A percentile compares a stretch with the other conserved stretches of the same genome.
Evolutionary conservation across 2,888 invertebrate species (phyloP).

Genomic region (Lycophotia porphyrea): DNA sequence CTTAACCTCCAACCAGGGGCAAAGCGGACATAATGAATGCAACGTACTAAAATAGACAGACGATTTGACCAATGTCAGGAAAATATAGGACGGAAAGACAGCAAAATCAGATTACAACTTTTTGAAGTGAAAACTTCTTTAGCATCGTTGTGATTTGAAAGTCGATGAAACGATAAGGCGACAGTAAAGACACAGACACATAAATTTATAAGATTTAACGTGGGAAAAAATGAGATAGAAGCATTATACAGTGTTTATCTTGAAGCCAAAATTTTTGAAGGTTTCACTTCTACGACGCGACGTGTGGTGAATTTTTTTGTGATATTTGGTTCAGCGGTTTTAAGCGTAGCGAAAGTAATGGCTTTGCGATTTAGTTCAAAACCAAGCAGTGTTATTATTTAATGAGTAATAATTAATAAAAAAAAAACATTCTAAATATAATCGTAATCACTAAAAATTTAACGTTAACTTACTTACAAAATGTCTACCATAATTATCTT

Average conservation of each 20-base stretch:
- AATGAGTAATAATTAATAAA: constrained; percentile 23
- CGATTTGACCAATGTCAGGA: background rate
- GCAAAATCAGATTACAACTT: background rate
- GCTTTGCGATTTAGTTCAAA: constrained; percentile 34
- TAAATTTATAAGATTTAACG: too few species aligned
- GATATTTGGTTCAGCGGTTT: background rate
- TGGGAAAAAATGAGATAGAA: too few species aligned
- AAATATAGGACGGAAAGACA: background rate
- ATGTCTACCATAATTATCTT: constrained; percentile 39
- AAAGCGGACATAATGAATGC: background rate
- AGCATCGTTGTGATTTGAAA: too few species aligned
- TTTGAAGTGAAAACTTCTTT: too few species aligned
- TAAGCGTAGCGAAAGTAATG: too few species aligned
- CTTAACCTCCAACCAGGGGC: too few species aligned
- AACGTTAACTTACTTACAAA: constrained; percentile 52
- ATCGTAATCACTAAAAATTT: constrained; percentile 56
- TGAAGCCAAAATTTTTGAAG: too few species aligned
- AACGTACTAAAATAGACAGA: background rate
- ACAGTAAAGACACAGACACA: too few species aligned
- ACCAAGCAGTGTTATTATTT: constrained; percentile 18
- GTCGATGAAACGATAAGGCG: too few species aligned
- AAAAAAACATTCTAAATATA: constrained; percentile 51
- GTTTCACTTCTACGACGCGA: too few species aligned
- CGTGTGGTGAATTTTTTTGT: too few species aligned
- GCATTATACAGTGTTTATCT: too few species aligned